Conservation (phyloP, 2,797 vertebrate species). For the Cebuella pygmaea region DNA sequence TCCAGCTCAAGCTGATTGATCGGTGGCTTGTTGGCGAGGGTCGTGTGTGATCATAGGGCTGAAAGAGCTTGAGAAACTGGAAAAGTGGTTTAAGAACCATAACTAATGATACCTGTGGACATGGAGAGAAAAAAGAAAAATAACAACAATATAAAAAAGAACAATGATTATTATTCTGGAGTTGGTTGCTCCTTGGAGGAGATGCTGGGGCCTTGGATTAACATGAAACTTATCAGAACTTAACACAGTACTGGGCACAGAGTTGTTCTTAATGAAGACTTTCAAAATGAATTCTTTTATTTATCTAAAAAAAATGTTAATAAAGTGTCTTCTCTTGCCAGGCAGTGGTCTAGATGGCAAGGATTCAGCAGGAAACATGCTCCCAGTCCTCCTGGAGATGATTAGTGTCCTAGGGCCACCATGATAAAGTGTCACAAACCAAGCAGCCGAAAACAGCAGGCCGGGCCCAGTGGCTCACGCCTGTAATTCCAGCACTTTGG, state of each 20-base stretch:
- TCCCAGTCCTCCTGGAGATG: not conserved
- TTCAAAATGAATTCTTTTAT: not conserved
- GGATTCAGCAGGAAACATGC: too few relatives aligned
- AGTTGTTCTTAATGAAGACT: not conserved
- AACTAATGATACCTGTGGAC: accelerated
- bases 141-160: not conserved
- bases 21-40: not conserved
- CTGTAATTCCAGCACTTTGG: too few relatives aligned
- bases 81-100: not conserved
- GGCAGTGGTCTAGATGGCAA: too few relatives aligned
- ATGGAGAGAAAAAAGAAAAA: not conserved
- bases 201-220: not conserved
- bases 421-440: accelerated
- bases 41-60: accelerated
- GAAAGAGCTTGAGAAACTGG: not conserved
- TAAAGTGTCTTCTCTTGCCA: not conserved
- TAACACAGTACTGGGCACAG: not conserved
- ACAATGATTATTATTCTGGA: accelerated
- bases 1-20: not conserved
- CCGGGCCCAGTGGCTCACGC: too few relatives aligned
- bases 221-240: not conserved
- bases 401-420: accelerated
- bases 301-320: not conserved
- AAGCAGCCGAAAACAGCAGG: not conserved
- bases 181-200: not conserved